A percentile compares a stretch with the other conserved stretches of the same genome.
Conservation (phyloP, 2,113 vertebrate species). For the Promerops cafer region DNA sequence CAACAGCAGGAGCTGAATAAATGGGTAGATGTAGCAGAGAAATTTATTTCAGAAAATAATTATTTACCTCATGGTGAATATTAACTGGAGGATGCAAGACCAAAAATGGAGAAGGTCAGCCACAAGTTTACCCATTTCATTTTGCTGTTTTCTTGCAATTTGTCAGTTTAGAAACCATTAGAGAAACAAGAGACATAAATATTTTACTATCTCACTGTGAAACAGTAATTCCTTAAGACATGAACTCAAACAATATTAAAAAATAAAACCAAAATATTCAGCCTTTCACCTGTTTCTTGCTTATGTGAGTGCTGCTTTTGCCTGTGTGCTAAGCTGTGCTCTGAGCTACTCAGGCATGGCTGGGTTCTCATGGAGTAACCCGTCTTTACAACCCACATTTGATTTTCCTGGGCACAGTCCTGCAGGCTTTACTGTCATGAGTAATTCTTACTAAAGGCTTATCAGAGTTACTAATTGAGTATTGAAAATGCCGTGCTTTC, state of each 20-base stretch:
- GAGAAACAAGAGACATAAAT: slow-evolving; percentile 19
- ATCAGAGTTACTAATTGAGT: background rate
- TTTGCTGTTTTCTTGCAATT: background rate
- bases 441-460: background rate
- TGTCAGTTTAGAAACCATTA: background rate
- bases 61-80: background rate
- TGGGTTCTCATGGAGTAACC: background rate
- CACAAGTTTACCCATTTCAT: background rate
- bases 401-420: background rate
- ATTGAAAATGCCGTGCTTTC: background rate
- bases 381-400: background rate
- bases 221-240: slow-evolving; percentile 27
- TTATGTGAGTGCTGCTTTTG: background rate
- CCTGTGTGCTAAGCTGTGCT: background rate
- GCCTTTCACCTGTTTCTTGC: background rate
- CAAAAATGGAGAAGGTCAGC: slow-evolving; percentile 9
- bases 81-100: background rate
- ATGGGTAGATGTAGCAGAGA: background rate
- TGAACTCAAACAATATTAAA: background rate
- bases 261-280: background rate
- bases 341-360: background rate
- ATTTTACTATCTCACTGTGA: slow-evolving; percentile 31
- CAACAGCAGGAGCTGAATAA: background rate
- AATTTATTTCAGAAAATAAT: slow-evolving; percentile 17
- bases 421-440: background rate